Evolutionary conservation across 2,888 invertebrate species (phyloP).

Genomic region (Serripes groenlandicus): DNA sequence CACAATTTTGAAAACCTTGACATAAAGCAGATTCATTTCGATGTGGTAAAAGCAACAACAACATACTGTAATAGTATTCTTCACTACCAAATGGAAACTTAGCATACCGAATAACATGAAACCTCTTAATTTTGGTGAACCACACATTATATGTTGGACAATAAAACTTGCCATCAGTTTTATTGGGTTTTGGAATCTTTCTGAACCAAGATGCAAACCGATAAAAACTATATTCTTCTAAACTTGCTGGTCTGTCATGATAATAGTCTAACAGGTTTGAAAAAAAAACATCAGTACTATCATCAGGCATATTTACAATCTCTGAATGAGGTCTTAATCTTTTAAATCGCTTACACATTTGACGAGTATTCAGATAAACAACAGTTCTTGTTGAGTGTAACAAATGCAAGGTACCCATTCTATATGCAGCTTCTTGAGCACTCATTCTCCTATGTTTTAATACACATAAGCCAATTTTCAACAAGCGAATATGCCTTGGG

Average conservation of each 20-base stretch:
- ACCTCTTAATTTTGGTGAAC: constrained; percentile 1
- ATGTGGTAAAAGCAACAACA: too few relatives aligned
- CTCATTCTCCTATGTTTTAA: constrained; percentile 42
- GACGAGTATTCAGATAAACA: constrained; percentile 42
- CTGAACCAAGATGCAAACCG: constrained; percentile 43
- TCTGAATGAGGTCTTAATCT: constrained; percentile 16
- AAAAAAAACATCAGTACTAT: constrained; percentile 36
- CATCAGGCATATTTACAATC: constrained; percentile 2
- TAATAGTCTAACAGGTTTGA: constrained; percentile 45
- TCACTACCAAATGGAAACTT: constrained; percentile 32
- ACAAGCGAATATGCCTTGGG: constrained; percentile 14
- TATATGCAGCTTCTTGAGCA: constrained; percentile 52
- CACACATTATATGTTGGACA: constrained; percentile 28
- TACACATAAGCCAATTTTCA: constrained; percentile 44
- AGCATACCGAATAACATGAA: constrained; percentile 28
- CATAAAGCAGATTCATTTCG: constrained; percentile 18
- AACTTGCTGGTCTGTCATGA: constrained; percentile 18
- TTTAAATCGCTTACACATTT: constrained; percentile 21
- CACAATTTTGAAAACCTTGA: not conserved
- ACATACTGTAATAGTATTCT: too few relatives aligned
- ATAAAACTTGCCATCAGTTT: not conserved
- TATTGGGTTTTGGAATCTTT: constrained; percentile 14
- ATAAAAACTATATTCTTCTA: constrained; percentile 12
- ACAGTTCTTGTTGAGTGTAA: constrained; percentile 18
- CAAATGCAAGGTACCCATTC: constrained; percentile 38